Evolutionary conservation across 1,140 invertebrate genomes (phyloP), one percentile per base, ranked within the genome.

Genomic region (Phenacoccus solenopsis): DNA sequence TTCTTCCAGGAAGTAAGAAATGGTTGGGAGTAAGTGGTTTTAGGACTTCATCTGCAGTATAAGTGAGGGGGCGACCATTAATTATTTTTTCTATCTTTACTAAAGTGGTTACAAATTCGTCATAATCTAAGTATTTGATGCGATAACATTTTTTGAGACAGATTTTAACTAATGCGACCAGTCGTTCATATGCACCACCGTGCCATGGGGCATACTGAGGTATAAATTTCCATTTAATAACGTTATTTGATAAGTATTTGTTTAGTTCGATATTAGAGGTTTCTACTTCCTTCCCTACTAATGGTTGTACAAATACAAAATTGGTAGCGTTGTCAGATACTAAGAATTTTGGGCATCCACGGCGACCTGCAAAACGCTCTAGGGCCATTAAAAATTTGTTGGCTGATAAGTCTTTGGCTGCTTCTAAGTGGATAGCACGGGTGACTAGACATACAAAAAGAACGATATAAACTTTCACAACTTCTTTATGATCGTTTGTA

Each of bases 371-470:
- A 24, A 69, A 69, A 10, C 68, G 28, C 16, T 21, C 13, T 7
- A 69, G 21, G 13, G n/a, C 21, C 9, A 22, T 3, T 4, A 69
- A 1, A 21, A 69, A 69, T 25, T 20, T 21, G 7, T 27, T 27
- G 5, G 69, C 49, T 1, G 49, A 49, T 28, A 59, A 24, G 69
- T 70, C 69, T 59, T 9, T 12, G 7, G 28, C 28, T 1, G 28
- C 22, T 61, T 70, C 69, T 9, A 57, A 27, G 56, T 70, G 69
- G 13, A 59, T 20, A 3, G 38, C 38, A 7, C 28, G 1, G 1
- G 69, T 70, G 27, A 22, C 20, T 10, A 70, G 20, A 32, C 69
- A 70, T 4, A 70, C 28, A 28, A 70, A 70, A 4, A 70, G 4
- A 1, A 21, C 38, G 5, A 69, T 25, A 9, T 49, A 69, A 10